Percentiles rank a stretch among this genome's conserved stretches.
Evolutionary conservation across 1,140 invertebrate genomes (phyloP).

Genomic region (Pachypeltis micranthus): DNA sequence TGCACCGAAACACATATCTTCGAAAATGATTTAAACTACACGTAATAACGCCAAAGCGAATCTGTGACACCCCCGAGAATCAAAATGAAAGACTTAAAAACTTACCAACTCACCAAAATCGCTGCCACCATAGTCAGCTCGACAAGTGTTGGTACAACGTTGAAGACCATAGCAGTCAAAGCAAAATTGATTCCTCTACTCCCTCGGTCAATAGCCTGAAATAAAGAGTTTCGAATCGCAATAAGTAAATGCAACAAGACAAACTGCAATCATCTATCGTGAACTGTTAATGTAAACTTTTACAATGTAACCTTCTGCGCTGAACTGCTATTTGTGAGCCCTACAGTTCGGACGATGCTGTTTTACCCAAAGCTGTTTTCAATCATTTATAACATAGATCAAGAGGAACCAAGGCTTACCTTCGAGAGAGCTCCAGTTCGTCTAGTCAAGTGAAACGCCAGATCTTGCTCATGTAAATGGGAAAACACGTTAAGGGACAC

Average conservation of each 20-base stretch:
- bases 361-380: not conserved
- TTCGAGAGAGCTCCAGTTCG: constrained; percentile 87
- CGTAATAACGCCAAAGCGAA: no score
- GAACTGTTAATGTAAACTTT: not conserved
- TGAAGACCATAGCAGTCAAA: constrained; percentile 91
- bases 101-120: constrained; percentile 56
- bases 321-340: not conserved
- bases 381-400: not conserved
- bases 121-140: constrained; percentile 82
- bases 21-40: no score
- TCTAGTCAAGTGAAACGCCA: constrained; percentile 84
- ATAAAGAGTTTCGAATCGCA: constrained; percentile 23
- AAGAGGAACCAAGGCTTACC: constrained; percentile 34
- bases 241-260: constrained; percentile 2
- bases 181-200: constrained; percentile 97
- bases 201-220: constrained; percentile 72
- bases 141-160: constrained; percentile 90
- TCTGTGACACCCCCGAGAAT: no score
- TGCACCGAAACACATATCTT: no score
- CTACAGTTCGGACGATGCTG: no score
- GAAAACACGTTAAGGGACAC: constrained; percentile 92
- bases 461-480: constrained; percentile 92
- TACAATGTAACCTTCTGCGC: not conserved
- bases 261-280: no score
- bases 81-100: not conserved